A percentile compares a stretch with the other conserved stretches of the same genome.
Conservation (phyloP, 2,888 invertebrate genomes). For the Harpagoxenus sublaevis region DNA sequence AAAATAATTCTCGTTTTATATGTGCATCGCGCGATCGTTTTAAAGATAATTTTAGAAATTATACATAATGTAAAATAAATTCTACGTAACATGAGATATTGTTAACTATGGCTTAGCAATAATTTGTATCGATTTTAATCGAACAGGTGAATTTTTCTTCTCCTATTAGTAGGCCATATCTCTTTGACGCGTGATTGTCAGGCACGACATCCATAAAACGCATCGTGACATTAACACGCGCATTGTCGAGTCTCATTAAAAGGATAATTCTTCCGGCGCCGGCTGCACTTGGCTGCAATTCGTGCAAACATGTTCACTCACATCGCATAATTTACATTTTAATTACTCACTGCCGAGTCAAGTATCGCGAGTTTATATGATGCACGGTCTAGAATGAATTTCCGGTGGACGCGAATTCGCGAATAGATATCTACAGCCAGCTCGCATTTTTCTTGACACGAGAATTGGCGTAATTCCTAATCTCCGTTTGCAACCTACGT, state of each 20-base stretch:
- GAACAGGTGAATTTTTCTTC: neutral
- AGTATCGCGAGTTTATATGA: slow-evolving; percentile 79
- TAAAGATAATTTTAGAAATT: neutral
- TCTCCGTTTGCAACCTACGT: neutral
- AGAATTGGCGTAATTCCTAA: slow-evolving; percentile 11
- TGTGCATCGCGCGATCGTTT: neutral
- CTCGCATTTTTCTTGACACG: neutral
- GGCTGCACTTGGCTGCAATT: slow-evolving; percentile 76
- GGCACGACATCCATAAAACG: slow-evolving; percentile 8
- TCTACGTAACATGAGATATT: neutral
- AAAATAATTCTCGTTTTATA: slow-evolving; percentile 4
- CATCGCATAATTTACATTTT: slow-evolving; percentile 81
- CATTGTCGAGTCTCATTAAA: slow-evolving; percentile 67
- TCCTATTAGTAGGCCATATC: neutral
- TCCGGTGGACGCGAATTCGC: neutral
- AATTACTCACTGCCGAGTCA: slow-evolving; percentile 82
- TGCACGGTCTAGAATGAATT: slow-evolving; percentile 47
- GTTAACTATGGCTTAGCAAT: neutral
- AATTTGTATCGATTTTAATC: neutral
- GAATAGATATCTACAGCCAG: slow-evolving; percentile 4
- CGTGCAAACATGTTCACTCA: slow-evolving; percentile 79
- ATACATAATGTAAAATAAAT: neutral
- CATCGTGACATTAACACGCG: slow-evolving; percentile 47
- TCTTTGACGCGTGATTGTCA: neutral
- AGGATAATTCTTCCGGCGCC: slow-evolving; percentile 74